Conservation (phyloP, 2,797 vertebrate genomes). For the Arrhamphus sclerolepis region DNA sequence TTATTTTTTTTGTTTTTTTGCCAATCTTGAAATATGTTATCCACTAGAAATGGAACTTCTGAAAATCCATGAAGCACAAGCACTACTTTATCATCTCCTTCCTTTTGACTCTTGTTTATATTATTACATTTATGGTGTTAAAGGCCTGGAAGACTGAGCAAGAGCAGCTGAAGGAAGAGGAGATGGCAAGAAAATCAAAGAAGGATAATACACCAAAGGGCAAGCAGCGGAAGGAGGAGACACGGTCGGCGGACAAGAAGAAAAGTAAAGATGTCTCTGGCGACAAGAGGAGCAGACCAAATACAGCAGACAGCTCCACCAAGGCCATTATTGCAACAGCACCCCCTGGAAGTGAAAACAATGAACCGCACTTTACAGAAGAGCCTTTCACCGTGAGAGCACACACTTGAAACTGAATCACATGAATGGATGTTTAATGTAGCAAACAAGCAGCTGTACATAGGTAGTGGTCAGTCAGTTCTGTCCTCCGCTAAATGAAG, state of each 20-base stretch:
- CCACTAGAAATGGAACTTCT: background rate
- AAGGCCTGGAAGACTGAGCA: conserved; percentile 90
- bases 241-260: conserved; percentile 19
- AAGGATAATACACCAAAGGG: conserved; percentile 67
- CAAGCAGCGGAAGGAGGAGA: conserved; percentile 55
- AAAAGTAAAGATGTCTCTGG: conserved; percentile 17
- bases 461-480: background rate
- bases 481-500: background rate
- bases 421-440: background rate
- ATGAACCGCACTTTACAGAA: conserved; percentile 8
- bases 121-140: background rate
- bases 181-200: conserved; percentile 74
- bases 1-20: background rate
- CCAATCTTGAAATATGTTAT: background rate
- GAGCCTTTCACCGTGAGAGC: conserved; percentile 47
- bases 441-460: background rate
- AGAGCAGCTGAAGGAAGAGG: conserved; percentile 82
- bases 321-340: conserved; percentile 10
- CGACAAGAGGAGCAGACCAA: conserved; percentile 63
- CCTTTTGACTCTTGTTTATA: background rate
- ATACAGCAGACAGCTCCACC: conserved; percentile 13
- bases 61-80: background rate
- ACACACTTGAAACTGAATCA: conserved; percentile 1
- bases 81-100: background rate
- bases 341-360: background rate